phyloP scores from a whole-genome alignment of 2,888 invertebrate species.

The Hoplodrina blanda region DNA sequence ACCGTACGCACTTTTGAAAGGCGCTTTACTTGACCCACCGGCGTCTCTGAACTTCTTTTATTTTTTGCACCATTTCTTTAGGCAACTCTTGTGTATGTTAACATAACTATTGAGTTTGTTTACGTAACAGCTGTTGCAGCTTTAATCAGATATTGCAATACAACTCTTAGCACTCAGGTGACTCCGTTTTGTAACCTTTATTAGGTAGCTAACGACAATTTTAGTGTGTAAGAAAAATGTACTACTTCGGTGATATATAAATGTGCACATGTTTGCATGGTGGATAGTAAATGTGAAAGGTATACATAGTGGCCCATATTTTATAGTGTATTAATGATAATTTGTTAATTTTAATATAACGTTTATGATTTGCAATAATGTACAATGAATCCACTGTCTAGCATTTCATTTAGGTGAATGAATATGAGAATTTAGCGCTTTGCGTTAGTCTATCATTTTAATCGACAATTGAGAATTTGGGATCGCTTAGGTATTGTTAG shows the following conservation, averaged over 20 bases:
- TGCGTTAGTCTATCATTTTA: too few species aligned
- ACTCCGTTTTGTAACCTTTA: constrained; percentile 47
- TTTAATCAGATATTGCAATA: constrained; percentile 55
- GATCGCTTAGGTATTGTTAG: too few species aligned
- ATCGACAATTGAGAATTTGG: too few species aligned
- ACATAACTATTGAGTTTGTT: constrained; percentile 43
- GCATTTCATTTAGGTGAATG: too few species aligned
- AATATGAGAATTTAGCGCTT: too few species aligned
- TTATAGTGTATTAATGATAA: not conserved
- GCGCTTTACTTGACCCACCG: constrained; percentile 4
- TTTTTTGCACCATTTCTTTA: constrained; percentile 49
- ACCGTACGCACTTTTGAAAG: constrained; percentile 32
- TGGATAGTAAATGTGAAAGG: constrained; percentile 13
- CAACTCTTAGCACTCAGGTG: constrained; percentile 24
- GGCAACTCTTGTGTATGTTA: constrained; percentile 49
- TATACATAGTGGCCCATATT: not conserved
- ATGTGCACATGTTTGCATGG: not conserved
- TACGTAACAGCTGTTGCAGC: constrained; percentile 49
- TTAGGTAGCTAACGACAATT: constrained; percentile 49
- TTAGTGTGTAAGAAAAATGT: constrained; percentile 39
- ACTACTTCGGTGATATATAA: constrained; percentile 12
- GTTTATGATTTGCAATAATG: too few species aligned
- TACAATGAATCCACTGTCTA: not conserved
- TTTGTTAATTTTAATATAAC: too few species aligned
- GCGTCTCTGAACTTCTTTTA: constrained; percentile 26